Evolutionary conservation across 1,140 invertebrate genomes (phyloP), one percentile per base, ranked within the genome.

Genomic region (Drosophila repletoides): DNA sequence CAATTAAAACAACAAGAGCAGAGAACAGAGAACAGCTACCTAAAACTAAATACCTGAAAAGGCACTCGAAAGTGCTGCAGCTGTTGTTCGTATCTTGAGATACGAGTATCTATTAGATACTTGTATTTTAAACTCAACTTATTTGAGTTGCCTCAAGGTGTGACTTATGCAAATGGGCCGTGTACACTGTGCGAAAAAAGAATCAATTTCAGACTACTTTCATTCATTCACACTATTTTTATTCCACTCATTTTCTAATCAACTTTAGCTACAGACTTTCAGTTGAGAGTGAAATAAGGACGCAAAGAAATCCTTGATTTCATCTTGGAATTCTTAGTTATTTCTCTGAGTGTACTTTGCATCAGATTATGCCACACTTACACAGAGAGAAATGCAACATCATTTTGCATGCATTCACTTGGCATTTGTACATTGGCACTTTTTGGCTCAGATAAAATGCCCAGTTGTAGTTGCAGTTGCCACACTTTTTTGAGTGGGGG

Each of bases 91-190:
- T n/a, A n/a, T n/a, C n/a, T n/a, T n/a, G n/a, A n/a, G 26, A 48
- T 48, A 19, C 21, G 29, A 55, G 31, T 28, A 64, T 45, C 60
- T 46, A 46, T 56, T 36, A 55, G 52, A 64, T 53, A 46, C 14
- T 29, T 60, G 19, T 60, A 17, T 48, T 52, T 72, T 52, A 66
- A 67, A 76, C 51, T 61, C 48, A 53, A 48, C 41, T 76, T 72
- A 72, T 60, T 67, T 77, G 21, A 34, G 17, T 31, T 31, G 59
- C 61, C 53, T 59, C 49, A 31, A 55, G 63, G 75, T 55, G 33
- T 48, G 56, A 60, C 58, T 73, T 77, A 77, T 79, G 63, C 63
- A 64, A 69, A 73, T 41, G n/a, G n/a, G n/a, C n/a, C n/a, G n/a
- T n/a, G n/a, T n/a, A n/a, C n/a, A n/a, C n/a, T n/a, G n/a, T 40